phyloP scores from a whole-genome alignment of 2,113 vertebrate genomes.

The Pterocles burchelli region DNA sequence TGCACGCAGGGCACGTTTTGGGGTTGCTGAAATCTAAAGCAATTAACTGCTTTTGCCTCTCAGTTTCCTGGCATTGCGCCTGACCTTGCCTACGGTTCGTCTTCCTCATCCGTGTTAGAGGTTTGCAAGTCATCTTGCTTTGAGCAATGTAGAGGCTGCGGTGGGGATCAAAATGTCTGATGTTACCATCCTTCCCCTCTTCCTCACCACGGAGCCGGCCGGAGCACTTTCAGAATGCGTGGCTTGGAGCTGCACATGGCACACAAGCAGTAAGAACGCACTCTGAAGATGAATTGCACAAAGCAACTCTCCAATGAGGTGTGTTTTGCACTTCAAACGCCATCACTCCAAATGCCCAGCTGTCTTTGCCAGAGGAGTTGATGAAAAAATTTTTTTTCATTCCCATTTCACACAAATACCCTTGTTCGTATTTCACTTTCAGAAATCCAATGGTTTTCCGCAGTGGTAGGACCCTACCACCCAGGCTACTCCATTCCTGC shows the following conservation, averaged over 20 bases:
- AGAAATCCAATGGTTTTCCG: background rate
- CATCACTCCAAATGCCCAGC: conserved; percentile 17
- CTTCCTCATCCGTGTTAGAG: conserved; percentile 29
- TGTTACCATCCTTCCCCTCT: background rate
- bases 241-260: background rate
- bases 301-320: conserved; percentile 5
- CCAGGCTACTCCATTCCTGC: background rate
- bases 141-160: conserved; percentile 22
- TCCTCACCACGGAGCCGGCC: background rate
- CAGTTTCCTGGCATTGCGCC: background rate
- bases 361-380: conserved; percentile 11
- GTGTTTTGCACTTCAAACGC: conserved; percentile 43
- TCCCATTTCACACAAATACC: background rate
- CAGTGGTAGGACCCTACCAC: background rate
- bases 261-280: background rate
- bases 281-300: background rate
- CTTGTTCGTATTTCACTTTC: background rate
- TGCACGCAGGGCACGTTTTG: conserved; percentile 45
- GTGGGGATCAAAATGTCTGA: background rate
- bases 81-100: conserved; percentile 63
- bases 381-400: background rate
- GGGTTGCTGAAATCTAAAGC: conserved; percentile 44
- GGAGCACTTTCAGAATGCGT: background rate
- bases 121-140: conserved; percentile 61
- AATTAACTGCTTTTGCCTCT: conserved; percentile 53